phyloP scores from a whole-genome alignment of 2,888 invertebrate species.

The Ophion ventricosus region DNA sequence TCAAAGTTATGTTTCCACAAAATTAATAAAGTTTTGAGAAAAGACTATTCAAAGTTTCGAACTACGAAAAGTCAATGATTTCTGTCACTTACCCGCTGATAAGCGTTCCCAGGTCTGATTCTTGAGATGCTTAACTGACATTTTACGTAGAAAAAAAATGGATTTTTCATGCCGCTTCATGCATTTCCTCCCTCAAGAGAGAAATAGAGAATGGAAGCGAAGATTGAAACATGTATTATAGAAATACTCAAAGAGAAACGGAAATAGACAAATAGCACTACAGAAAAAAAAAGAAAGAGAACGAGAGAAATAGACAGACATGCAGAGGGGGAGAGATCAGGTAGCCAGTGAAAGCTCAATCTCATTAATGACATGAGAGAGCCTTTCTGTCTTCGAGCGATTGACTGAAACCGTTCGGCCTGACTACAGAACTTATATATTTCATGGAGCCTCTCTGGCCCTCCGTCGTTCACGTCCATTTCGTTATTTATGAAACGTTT shows the following conservation, averaged over 20 bases:
- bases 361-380: constrained; percentile 52
- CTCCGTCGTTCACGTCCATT: constrained; percentile 43
- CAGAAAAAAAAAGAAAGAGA: background rate
- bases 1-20: too few relatives aligned
- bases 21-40: too few relatives aligned
- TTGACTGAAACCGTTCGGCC: constrained; percentile 43
- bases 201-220: background rate
- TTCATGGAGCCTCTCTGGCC: background rate
- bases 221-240: background rate
- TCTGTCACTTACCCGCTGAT: too few relatives aligned
- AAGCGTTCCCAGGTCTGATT: too few relatives aligned
- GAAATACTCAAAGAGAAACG: background rate
- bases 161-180: too few relatives aligned
- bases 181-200: too few relatives aligned
- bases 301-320: background rate
- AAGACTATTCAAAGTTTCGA: too few relatives aligned
- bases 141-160: too few relatives aligned
- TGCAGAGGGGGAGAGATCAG: constrained; percentile 30
- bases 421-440: background rate
- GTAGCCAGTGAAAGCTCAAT: constrained; percentile 54
- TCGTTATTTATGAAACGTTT: constrained; percentile 72
- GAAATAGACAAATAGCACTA: constrained; percentile 6
- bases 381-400: constrained; percentile 30
- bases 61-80: too few relatives aligned
- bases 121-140: too few relatives aligned